phyloP scores from a whole-genome alignment of 2,113 vertebrate species.

The Empidonax alnorum region DNA sequence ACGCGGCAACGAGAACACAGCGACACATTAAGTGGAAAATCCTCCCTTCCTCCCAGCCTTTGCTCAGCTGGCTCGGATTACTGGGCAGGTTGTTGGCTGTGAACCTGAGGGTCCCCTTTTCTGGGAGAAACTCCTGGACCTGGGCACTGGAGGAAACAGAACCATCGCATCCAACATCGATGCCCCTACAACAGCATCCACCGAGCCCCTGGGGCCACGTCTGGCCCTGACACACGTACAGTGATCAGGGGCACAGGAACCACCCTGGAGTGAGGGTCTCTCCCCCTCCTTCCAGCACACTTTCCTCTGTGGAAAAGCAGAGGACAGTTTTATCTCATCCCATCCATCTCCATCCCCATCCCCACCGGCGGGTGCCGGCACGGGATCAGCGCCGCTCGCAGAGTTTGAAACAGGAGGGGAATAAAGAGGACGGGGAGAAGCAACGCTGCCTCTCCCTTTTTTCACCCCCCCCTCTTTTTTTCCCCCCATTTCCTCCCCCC shows the following conservation, averaged over 20 bases:
- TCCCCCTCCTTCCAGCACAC: neutral
- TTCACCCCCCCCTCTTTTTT: neutral
- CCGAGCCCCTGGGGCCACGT: fast-evolving
- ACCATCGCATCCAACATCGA: neutral
- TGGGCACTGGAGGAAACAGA: neutral
- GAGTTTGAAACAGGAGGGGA: neutral
- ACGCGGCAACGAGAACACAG: fast-evolving
- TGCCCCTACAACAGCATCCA: fast-evolving
- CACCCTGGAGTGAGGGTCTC: fast-evolving
- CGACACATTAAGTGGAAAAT: fast-evolving
- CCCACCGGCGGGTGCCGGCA: neutral
- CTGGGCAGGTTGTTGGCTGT: fast-evolving
- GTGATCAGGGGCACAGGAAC: fast-evolving
- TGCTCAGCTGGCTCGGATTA: neutral
- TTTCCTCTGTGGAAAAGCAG: neutral
- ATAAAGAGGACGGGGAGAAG: neutral
- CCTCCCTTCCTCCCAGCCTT: neutral
- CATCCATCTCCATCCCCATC: neutral
- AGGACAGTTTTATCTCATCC: neutral
- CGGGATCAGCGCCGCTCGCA: neutral
- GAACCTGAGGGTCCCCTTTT: neutral
- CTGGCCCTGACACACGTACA: fast-evolving
- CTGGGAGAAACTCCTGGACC: neutral
- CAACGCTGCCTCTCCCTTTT: neutral
- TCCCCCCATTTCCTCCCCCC: neutral